A percentile compares a stretch with the other conserved stretches of the same genome.
Evolutionary conservation across 2,888 invertebrate genomes (phyloP).

Genomic region (Helleia helle): DNA sequence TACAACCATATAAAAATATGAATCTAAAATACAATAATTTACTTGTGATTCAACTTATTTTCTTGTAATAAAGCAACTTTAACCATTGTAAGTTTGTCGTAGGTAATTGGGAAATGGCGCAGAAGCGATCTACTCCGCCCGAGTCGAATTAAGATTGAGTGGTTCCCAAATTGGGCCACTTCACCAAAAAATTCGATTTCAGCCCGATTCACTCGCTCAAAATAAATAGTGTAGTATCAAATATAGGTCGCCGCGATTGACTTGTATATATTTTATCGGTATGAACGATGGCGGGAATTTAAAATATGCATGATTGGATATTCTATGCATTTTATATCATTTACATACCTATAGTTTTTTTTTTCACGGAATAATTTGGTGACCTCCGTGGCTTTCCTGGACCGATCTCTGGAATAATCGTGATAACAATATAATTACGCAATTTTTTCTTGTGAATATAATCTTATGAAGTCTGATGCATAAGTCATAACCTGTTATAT

Average conservation of each 20-base stretch:
- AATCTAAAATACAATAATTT: not conserved
- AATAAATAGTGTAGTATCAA: constrained; percentile 9
- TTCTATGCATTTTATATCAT: constrained; percentile 8
- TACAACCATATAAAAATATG: no score
- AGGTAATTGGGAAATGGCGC: constrained; percentile 8
- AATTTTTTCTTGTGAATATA: no score
- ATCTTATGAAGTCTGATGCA: no score
- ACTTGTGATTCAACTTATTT: not conserved
- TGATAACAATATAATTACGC: no score
- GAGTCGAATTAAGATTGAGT: constrained; percentile 38
- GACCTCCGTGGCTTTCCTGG: no score
- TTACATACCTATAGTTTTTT: not conserved
- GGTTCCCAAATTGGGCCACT: constrained; percentile 30
- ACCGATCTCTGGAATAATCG: no score
- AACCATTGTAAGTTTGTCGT: not conserved
- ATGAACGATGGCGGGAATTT: constrained; percentile 1
- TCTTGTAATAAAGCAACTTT: not conserved
- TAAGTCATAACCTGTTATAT: no score
- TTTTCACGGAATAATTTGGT: no score
- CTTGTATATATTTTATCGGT: constrained; percentile 5
- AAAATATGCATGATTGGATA: constrained; percentile 8
- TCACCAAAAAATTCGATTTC: constrained; percentile 14
- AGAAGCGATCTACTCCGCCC: constrained; percentile 18
- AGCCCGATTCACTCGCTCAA: constrained; percentile 11
- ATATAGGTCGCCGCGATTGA: constrained; percentile 9